Evolutionary conservation across 2,888 invertebrate genomes (phyloP).

Genomic region (Andrena marginata): DNA sequence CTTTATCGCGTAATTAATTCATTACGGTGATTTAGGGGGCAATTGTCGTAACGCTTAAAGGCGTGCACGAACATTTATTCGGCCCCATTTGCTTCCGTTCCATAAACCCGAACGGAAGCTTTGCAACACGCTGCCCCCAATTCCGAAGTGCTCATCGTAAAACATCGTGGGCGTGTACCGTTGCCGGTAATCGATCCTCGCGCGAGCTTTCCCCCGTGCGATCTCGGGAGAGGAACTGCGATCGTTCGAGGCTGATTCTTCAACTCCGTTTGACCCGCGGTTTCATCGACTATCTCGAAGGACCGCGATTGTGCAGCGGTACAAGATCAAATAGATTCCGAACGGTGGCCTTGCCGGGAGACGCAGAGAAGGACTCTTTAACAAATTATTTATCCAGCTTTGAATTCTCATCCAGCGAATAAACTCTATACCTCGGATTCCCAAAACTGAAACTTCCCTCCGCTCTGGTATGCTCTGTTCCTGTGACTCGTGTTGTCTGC

Average conservation of each 20-base stretch:
- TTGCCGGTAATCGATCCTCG: conserved; percentile 1
- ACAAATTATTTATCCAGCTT: no score
- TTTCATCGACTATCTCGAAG: background rate
- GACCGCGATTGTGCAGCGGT: background rate
- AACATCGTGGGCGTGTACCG: conserved; percentile 7
- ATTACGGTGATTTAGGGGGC: conserved; percentile 47
- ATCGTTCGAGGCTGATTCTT: background rate
- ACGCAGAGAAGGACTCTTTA: no score
- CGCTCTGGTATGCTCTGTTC: background rate
- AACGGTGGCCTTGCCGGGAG: no score
- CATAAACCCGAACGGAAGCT: conserved; percentile 57
- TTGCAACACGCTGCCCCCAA: conserved; percentile 35
- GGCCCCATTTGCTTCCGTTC: conserved; percentile 54
- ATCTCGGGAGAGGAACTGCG: background rate
- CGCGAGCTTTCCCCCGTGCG: background rate
- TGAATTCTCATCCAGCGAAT: no score
- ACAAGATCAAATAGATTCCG: no score
- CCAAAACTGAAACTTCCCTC: background rate
- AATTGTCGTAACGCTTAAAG: conserved; percentile 56
- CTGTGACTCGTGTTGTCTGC: background rate
- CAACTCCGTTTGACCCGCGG: background rate
- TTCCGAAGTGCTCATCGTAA: conserved; percentile 22
- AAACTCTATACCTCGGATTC: background rate
- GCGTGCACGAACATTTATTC: conserved; percentile 59
- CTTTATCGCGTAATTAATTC: conserved; percentile 59